These are phyloP conservation scores for Listrodromus nycthemerus DNA, from an alignment of 2,888 invertebrate genomes.

Conservation along the genomic window DNA sequence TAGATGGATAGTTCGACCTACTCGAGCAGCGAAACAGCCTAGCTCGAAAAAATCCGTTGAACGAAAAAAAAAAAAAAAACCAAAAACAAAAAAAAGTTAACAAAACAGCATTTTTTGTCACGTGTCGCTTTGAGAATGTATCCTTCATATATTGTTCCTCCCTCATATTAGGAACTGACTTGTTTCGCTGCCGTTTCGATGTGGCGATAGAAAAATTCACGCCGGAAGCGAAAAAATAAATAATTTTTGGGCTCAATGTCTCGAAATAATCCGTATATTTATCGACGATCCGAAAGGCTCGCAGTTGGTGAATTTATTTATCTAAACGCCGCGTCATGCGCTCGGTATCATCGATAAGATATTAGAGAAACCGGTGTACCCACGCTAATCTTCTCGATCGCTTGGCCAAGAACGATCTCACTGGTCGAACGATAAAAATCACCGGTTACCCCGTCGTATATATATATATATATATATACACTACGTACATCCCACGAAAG, in stretches of 20 bases:
- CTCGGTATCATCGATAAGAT: constrained; percentile 55
- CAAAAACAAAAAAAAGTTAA: no score
- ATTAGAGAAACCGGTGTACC: constrained; percentile 42
- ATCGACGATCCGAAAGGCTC: not conserved
- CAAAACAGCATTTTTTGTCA: no score
- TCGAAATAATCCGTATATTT: constrained; percentile 15
- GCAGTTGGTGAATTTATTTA: constrained; percentile 39
- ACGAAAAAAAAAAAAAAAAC: no score
- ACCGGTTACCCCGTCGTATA: constrained; percentile 41
- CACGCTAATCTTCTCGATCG: constrained; percentile 48
- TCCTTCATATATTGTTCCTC: no score
- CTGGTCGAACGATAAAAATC: constrained; percentile 54
- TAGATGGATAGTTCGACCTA: not conserved
- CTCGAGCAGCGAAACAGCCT: not conserved
- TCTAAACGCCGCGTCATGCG: constrained; percentile 38
- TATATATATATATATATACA: constrained; percentile 21
- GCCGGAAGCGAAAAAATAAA: not conserved
- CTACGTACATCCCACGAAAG: constrained; percentile 52
- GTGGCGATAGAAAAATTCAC: not conserved
- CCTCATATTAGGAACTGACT: no score
- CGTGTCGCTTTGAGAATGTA: no score
- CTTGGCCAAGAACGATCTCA: constrained; percentile 44
- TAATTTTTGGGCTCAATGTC: not conserved
- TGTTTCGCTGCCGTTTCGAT: no score
- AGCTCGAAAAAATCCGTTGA: not conserved